A percentile compares a stretch with the other conserved stretches of the same genome.
Conservation (phyloP, 2,888 invertebrate genomes). For the Cerceris rybyensis region DNA sequence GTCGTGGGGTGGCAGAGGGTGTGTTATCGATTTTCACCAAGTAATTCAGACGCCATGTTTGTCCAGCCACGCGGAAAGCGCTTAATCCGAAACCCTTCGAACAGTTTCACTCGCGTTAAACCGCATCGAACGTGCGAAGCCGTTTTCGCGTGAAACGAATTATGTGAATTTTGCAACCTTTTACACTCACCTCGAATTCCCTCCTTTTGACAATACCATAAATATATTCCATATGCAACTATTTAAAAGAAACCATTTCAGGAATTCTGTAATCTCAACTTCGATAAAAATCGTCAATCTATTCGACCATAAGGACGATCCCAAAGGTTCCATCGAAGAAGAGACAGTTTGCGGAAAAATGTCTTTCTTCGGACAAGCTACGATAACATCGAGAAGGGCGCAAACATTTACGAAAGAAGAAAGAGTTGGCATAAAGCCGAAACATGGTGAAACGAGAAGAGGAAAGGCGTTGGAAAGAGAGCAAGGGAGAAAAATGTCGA, state of each 20-base stretch:
- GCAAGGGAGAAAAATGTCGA: background rate
- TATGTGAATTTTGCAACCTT: background rate
- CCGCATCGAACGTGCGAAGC: constrained; percentile 49
- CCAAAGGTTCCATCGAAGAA: constrained; percentile 20
- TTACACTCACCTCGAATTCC: no score
- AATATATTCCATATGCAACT: no score
- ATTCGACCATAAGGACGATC: no score
- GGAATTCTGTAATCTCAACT: background rate
- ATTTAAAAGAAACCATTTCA: background rate
- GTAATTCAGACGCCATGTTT: constrained; percentile 63
- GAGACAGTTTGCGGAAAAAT: constrained; percentile 62
- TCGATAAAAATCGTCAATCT: background rate
- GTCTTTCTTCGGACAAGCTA: constrained; percentile 55
- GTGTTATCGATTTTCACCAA: constrained; percentile 64
- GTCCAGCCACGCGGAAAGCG: constrained; percentile 63
- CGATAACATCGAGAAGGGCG: constrained; percentile 59
- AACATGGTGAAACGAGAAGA: constrained; percentile 3
- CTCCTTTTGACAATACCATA: background rate
- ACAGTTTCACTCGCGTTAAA: constrained; percentile 60
- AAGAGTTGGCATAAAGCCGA: constrained; percentile 2
- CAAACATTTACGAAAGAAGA: background rate
- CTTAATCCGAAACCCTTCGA: constrained; percentile 65
- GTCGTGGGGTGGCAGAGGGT: constrained; percentile 40
- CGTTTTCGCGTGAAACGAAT: background rate
- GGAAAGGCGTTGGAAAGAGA: background rate